Base-by-base conservation (phyloP, 2,797 vertebrate genomes). In the Alcedo quadribrachys region DNA sequence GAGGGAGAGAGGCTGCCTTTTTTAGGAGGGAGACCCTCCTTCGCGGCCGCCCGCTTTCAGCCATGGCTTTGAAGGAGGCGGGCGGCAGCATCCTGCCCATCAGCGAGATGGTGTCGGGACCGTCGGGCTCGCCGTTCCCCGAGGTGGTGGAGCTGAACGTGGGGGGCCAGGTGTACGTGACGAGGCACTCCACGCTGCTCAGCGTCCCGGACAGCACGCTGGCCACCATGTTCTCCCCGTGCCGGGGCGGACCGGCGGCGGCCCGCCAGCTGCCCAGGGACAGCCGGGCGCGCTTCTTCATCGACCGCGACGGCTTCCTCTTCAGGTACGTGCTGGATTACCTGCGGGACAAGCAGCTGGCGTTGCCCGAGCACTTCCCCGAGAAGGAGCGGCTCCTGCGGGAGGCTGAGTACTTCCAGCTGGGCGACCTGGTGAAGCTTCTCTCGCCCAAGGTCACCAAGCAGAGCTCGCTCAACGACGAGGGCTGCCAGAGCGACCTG, bases 101-200 rank as follows among this genome's bases (percentile, higher is more conserved):
- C 91, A 98, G 98, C 87, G 98, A 98, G 66, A 98, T 98, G 98
- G 97, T 97, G 3, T 98, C 98, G 42, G 92, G 92, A 76, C 97
- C 97, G 6, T 97, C 95, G 84, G 94, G 97, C 86, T 94, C 96
- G 42, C 97, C 98, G 27, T 98, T 98, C 96, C 98, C 98, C 57
- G 98, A 98, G 96, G 98, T 99, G 85, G 97, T 99, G 94, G 98
- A 99, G 97, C 98, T 99, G 92, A 99, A 99, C 55, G 98, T 99
- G 69, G 98, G 98, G 16, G 98, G 98, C 42, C 98, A 99, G 96
- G 98, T 98, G 76, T 99, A 99, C 79, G 98, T 99, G 94, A 99
- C 98, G 94, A 98, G 97, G 93, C 98, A 98, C 94, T 97, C 98
- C 73, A 99, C 98, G 43, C 96, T 99, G 92, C 97, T 98, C 89